phyloP scores from a whole-genome alignment of 2,113 vertebrate species.

The Meleagris gallopavo region DNA sequence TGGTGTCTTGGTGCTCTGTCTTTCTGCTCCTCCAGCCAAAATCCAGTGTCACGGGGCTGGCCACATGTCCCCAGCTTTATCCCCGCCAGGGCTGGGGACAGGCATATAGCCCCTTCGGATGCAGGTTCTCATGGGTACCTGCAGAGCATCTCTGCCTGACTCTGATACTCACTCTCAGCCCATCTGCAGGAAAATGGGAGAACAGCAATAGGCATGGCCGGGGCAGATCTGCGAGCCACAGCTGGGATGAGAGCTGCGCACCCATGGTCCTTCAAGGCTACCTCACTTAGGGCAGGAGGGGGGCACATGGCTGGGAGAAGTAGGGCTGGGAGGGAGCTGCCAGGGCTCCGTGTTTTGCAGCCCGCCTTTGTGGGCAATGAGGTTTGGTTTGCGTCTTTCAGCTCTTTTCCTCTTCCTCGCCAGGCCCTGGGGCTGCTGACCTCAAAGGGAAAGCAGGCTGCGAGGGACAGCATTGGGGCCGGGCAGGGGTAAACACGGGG shows the following conservation, averaged over 20 bases:
- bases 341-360: constrained; percentile 63
- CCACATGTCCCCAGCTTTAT: background rate
- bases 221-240: background rate
- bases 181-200: background rate
- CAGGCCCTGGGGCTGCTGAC: constrained; percentile 66
- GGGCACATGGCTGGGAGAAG: accelerated
- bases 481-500: constrained; percentile 68
- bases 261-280: background rate
- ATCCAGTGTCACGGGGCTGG: accelerated
- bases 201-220: background rate
- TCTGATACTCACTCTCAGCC: background rate
- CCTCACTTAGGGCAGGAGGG: background rate
- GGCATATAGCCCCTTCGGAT: background rate
- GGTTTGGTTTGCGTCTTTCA: constrained; percentile 74
- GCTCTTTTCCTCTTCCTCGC: constrained; percentile 68
- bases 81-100: background rate
- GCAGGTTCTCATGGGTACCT: background rate
- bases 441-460: constrained; percentile 67
- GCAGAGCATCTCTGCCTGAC: accelerated
- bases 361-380: constrained; percentile 67
- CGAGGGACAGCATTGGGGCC: constrained; percentile 56
- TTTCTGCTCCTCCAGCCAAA: background rate
- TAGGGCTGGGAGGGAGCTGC: background rate
- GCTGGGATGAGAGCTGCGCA: background rate
- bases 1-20: accelerated